These are phyloP conservation scores for Esox lucius DNA, from an alignment of 2,797 vertebrate genomes.

Conservation along the genomic window DNA sequence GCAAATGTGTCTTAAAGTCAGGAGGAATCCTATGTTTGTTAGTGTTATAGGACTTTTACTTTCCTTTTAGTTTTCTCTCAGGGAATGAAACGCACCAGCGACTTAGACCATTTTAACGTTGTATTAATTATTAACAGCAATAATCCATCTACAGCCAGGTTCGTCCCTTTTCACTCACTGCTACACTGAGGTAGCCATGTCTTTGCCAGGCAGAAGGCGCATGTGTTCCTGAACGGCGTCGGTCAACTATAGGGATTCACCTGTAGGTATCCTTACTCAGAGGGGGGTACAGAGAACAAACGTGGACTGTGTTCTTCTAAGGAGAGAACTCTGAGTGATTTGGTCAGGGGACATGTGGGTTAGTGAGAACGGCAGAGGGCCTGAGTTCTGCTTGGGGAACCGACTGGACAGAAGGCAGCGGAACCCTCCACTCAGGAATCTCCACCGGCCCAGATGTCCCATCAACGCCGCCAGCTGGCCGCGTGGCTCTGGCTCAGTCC, in stretches of 20 bases:
- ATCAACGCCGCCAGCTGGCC: conserved; percentile 42
- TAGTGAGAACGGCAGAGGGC: conserved; percentile 28
- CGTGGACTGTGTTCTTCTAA: background rate
- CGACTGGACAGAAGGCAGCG: conserved; percentile 31
- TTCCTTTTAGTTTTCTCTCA: conserved; percentile 7
- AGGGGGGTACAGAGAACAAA: background rate
- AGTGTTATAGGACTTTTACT: background rate
- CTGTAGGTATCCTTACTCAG: background rate
- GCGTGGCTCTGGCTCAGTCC: conserved; percentile 35
- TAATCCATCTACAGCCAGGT: conserved; percentile 53
- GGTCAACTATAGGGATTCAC: background rate
- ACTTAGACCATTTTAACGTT: conserved; percentile 38
- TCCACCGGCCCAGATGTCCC: conserved; percentile 35
- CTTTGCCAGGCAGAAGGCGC: background rate
- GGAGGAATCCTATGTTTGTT: conserved; percentile 19
- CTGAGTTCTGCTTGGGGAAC: conserved; percentile 27
- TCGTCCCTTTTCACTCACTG: conserved; percentile 10
- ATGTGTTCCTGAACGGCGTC: background rate
- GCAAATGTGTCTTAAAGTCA: conserved; percentile 44
- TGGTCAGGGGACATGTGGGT: conserved; percentile 43
- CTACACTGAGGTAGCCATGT: background rate
- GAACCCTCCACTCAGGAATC: conserved; percentile 19
- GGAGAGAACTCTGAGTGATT: conserved; percentile 9
- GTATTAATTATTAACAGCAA: conserved; percentile 76
- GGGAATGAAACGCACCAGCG: conserved; percentile 33